phyloP scores from a whole-genome alignment of 92 coral and sea anemone genomes.

The Parazoanthus darwini region DNA sequence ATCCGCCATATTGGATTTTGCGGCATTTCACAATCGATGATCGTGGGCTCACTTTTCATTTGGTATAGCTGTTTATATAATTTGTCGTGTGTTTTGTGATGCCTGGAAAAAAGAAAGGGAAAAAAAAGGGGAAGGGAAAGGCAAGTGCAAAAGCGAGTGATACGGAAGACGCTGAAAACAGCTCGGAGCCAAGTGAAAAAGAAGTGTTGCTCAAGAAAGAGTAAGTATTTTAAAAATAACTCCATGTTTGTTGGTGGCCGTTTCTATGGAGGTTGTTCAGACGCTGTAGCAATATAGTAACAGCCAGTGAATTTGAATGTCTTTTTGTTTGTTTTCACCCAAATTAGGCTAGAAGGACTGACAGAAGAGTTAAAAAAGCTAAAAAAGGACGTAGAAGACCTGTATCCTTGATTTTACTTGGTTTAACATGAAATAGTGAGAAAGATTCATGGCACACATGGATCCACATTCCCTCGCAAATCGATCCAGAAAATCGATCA shows the following conservation, averaged over 20 bases:
- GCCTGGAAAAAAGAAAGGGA: constrained; percentile 97
- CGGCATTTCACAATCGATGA: not conserved
- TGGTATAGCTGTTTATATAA: no score
- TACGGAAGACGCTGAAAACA: constrained; percentile 53
- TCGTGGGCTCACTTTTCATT: not conserved
- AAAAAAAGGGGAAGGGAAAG: constrained; percentile 77
- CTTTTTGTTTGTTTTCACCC: not conserved
- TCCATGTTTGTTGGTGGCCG: constrained; percentile 11
- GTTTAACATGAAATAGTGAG: no score
- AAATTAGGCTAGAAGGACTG: constrained; percentile 67
- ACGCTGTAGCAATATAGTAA: not conserved
- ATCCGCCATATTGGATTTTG: not conserved
- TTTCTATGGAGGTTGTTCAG: constrained; percentile 14
- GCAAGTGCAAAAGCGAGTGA: constrained; percentile 70
- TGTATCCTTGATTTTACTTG: constrained; percentile 70
- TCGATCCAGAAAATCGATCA: no score
- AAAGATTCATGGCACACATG: no score
- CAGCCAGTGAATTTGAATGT: not conserved
- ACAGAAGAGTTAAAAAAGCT: constrained; percentile 74
- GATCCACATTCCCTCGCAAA: no score
- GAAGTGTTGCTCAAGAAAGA: constrained; percentile 82
- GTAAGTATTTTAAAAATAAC: constrained; percentile 49
- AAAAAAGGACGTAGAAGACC: constrained; percentile 90
- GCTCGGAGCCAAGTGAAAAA: constrained; percentile 71
- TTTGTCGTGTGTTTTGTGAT: constrained; percentile 24